Base-by-base conservation (phyloP, 2,888 invertebrate genomes). In the Platypus cylindrus region DNA sequence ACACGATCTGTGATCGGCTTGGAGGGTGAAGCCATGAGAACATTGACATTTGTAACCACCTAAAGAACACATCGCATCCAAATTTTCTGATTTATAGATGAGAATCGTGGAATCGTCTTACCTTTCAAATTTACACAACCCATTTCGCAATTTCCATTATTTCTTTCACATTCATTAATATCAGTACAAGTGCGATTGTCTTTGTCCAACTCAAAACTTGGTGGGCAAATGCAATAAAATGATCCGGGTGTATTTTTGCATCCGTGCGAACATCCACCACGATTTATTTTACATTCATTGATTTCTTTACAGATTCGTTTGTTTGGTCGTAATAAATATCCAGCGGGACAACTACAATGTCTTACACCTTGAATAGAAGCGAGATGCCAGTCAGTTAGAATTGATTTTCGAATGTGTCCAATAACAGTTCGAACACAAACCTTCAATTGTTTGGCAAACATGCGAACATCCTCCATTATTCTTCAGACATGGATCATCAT, bases 261-360 rank as follows among this genome's bases (percentile, higher is more conserved):
- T 13, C 65, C 62, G 37, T 78, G 76, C 3, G 70, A 68, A 51
- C 79, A 80, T 18, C 70, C 71, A 1, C 72, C 74, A 41, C 74
- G 71, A 34, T 66, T 63, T 1, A 55, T 46, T 5, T 56, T 54
- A 45, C 79, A 80, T 34, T 73, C 72, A 49, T 75, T 68, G 5
- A 73, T 56, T 51, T 70, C 67, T 17, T 52, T 55, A 41, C 67
- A 67, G 22, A 67, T 66, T 30, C 46, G 45, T 29, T 53, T 53
- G 34, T 65, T 66, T 0, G 56, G 59, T 8, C 53, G 47, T 5
- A 70, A 46, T 9, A 59, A 48, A 41, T 62, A 68, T 3, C 43
- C 43, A 15, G 23, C 2, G 2, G 43, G 43, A 29, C 43, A 43
- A 18, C 40, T 40, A 22, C 43, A 43, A 7, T 26, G 32, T 23